Evolutionary conservation across 2,888 invertebrate species (phyloP), one percentile per base, ranked within the genome.

Genomic region (Hanleya hanleyi): DNA sequence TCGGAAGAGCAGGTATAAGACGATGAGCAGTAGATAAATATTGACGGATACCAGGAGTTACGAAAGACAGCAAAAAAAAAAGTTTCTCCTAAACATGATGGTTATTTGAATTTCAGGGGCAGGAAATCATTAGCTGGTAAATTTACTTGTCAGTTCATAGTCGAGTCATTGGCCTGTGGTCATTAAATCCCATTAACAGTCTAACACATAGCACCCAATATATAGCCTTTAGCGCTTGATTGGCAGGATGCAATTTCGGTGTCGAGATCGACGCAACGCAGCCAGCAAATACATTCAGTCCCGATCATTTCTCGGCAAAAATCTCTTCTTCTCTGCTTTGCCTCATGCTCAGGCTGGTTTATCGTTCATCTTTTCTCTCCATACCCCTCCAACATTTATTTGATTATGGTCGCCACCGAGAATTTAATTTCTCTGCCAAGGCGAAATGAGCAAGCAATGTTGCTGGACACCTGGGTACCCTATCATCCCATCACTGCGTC

Each of bases 91-190:
- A n/a, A 57, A 4, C 22, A 57, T 57, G 57, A 57, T 57, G 32
- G 57, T 29, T 57, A 57, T 57, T 57, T 29, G 32, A 57, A 26
- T 57, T 57, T 57, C 57, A 57, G 26, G 32, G 57, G 57, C 57
- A 57, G 57, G 29, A 57, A 57, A 57, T 26, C 57, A 57, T 57
- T 57, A 57, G 29, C 26, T 57, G 57, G 22, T 57, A 57, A 57
- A 57, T 57, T 57, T 57, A 57, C 57, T 57, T 57, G 57, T 57
- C 57, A 57, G 12, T 57, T 15, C 32, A 57, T 57, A 57, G 57
- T 57, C 22, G 57, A 57, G 57, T 57, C 57, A 57, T 57, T 57
- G 57, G 57, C 57, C 57, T 57, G 57, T 57, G 29, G 57, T 57
- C 57, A 57, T 57, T 57, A 57, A 57, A 26, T 57, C 57, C 57